Evolutionary conservation across 2,888 invertebrate species (phyloP), one percentile per base, ranked within the genome.

Genomic region (Hartigia nigra): DNA sequence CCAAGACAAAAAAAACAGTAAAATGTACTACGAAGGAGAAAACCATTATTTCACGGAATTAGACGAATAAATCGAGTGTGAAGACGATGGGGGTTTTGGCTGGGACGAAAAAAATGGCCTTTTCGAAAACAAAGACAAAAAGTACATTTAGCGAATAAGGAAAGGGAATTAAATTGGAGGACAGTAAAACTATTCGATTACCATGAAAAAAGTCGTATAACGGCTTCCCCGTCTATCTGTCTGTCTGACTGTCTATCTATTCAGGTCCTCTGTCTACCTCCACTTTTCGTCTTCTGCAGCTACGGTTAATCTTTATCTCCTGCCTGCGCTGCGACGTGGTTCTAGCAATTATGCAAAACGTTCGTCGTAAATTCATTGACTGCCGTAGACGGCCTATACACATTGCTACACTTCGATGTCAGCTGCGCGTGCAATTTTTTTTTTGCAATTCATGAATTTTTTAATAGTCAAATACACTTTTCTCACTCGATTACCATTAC

Each of bases 31-130:
- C 23, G 75, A 69, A 70, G 69, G 77, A 37, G 70, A 74, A 78
- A 70, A 75, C 31, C 69, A 78, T 78, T 78, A 76, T 78, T 76
- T 76, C 78, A 76, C 3, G 35, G 75, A 80, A 76, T 77, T 75
- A 70, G 75, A 75, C 39, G 75, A 74, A 78, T 78, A 80, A 79
- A 79, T 80, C 69, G 75, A 78, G 23, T 9, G 55, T 23, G 9
- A 55, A 55, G 23, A 9, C 55, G 74, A 74, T 37, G 77, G 78
- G 78, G 76, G 74, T 78, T 78, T 77, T 55, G 55, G 74, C 77
- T 36, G 35, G 34, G 39, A 70, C 69, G 76, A 78, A 78, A 81
- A 80, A 77, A 76, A 39, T 74, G 70, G 75, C 78, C 74, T 75
- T 76, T 69, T 70, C 77, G 76, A 79, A 80, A 81, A 77, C 81